Percentiles rank a stretch among this genome's conserved stretches.
Evolutionary conservation across 1,140 invertebrate genomes (phyloP).

Genomic region (Temnothorax curvispinosus): DNA sequence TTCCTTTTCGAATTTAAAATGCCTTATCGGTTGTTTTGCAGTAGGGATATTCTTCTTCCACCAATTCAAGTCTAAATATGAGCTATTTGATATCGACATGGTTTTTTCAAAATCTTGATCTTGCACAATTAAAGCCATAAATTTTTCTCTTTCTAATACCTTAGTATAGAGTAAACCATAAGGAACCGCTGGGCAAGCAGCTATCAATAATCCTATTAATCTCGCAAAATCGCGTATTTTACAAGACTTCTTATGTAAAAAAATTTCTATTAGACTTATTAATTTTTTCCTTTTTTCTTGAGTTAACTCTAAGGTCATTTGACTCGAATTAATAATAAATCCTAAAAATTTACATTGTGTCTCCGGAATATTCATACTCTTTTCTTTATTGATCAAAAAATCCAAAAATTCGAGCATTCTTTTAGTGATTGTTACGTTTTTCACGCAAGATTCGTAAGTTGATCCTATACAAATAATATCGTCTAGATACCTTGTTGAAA

Average conservation of each 20-base stretch:
- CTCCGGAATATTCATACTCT: neutral
- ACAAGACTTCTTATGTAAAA: neutral
- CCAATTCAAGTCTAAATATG: too few species aligned
- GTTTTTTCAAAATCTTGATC: too few species aligned
- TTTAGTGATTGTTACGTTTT: too few species aligned
- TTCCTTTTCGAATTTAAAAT: neutral
- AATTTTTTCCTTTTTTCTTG: too few species aligned
- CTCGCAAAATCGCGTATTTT: neutral
- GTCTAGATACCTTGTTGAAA: too few species aligned
- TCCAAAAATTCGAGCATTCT: neutral
- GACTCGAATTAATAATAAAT: too few species aligned
- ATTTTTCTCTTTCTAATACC: conserved; percentile 12
- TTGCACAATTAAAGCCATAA: neutral
- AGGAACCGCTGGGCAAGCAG: neutral
- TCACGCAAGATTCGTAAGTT: too few species aligned
- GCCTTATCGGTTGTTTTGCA: neutral
- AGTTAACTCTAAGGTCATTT: too few species aligned
- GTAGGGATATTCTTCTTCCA: neutral
- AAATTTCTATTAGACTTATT: too few species aligned
- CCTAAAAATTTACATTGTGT: too few species aligned
- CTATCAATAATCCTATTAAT: neutral
- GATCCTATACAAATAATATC: too few species aligned
- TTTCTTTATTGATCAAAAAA: conserved; percentile 21
- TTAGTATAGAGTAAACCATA: neutral
- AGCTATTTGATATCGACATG: too few species aligned